Evolutionary conservation across 2,113 vertebrate species (phyloP), one percentile per base, ranked within the genome.

Genomic region (Lampris incognitus): DNA sequence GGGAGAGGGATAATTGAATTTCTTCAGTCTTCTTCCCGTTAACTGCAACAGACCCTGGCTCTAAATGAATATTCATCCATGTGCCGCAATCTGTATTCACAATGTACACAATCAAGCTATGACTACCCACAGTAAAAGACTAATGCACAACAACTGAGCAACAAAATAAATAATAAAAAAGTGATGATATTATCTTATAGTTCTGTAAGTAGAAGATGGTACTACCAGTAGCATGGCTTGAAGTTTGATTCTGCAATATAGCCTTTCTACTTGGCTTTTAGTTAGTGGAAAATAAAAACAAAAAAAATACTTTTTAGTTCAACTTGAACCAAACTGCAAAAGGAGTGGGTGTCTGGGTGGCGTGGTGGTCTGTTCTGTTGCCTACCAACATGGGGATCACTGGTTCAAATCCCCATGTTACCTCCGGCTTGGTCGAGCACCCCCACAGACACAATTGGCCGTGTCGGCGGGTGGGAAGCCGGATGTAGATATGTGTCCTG

Each of bases 61-160:
- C 83, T 81, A 82, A 88, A 89, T 91, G 91, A 92, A 93, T 93
- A 91, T 93, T 89, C 90, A 85, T 88, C 90, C 79, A 54, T 71
- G 65, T 73, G 74, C 46, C 51, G 41, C 74, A 78, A 86, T 90
- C 73, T 82, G 78, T 74, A 89, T 83, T 64, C 83, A 79, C 66
- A 86, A 79, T 89, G 62, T 80, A 65, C 74, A 74, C 52, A 80
- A 60, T 67, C 69, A 40, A 56, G 66, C 42, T 62, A 4, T 61
- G 70, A 71, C 54, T 72, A 57, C 72, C 44, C 6, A 62, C 24
- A 78, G 81, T 82, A 88, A 86, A 65, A 64, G 72, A 9, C 3
- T 72, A 24, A 62, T 71, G 64, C 79, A 63, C 36, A 4, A 2
- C 2, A 5, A 61, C 52, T 78, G 69, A 81, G 86, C 73, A 85